phyloP scores from a whole-genome alignment of 2,888 invertebrate species.

The Labia minor region DNA sequence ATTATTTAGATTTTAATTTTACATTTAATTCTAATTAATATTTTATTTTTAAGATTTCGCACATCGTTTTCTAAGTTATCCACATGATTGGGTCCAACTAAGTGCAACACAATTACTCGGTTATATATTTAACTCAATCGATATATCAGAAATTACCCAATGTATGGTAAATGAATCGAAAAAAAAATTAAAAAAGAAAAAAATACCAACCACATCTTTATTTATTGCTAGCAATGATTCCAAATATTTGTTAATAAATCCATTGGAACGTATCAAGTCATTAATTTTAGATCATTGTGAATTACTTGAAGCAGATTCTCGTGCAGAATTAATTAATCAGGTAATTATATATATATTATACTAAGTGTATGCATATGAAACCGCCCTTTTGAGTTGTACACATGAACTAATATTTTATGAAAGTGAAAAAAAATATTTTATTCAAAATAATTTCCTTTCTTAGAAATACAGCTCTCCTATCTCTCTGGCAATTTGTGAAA shows the following conservation, averaged over 20 bases:
- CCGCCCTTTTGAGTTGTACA: too few species aligned
- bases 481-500: too few species aligned
- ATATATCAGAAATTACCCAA: conserved; percentile 42
- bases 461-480: too few species aligned
- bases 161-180: conserved; percentile 32
- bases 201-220: too few species aligned
- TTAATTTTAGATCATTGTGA: conserved; percentile 49
- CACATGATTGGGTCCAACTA: conserved; percentile 78
- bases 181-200: conserved; percentile 26
- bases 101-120: conserved; percentile 66
- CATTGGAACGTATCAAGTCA: conserved; percentile 50
- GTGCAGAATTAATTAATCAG: conserved; percentile 59
- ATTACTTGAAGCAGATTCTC: background rate
- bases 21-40: background rate
- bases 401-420: background rate
- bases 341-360: conserved; percentile 19
- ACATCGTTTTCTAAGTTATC: conserved; percentile 62
- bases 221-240: conserved; percentile 34
- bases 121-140: conserved; percentile 50
- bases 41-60: conserved; percentile 50
- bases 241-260: conserved; percentile 52
- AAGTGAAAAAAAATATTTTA: too few species aligned
- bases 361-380: too few species aligned
- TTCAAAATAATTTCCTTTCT: too few species aligned
- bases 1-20: too few species aligned